These are phyloP conservation scores for Propithecus deckenii DNA, from an alignment of 2,797 vertebrate genomes.

Conservation along the genomic window DNA sequence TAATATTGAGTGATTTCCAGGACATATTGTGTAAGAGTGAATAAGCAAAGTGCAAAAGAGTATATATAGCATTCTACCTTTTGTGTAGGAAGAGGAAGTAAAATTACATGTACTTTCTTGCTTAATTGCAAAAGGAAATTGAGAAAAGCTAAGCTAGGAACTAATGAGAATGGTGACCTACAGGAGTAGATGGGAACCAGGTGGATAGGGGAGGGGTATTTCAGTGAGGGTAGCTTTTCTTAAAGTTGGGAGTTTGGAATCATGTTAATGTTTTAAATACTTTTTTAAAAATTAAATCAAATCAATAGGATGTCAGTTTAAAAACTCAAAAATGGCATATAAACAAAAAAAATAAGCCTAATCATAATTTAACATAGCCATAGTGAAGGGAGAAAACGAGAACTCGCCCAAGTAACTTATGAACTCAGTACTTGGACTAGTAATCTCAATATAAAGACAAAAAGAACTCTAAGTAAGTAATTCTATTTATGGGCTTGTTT, in stretches of 20 bases:
- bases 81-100: conserved; percentile 34
- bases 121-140: background rate
- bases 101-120: background rate
- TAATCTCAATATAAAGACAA: background rate
- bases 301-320: background rate
- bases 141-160: background rate
- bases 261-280: background rate
- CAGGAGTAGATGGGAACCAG: background rate
- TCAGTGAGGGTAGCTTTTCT: background rate
- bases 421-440: background rate
- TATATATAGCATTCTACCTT: background rate
- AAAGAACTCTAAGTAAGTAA: background rate
- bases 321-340: background rate
- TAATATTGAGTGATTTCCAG: background rate
- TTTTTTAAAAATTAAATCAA: background rate
- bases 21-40: background rate
- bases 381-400: background rate
- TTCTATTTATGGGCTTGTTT: background rate
- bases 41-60: background rate
- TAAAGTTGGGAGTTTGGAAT: background rate
- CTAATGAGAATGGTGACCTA: background rate
- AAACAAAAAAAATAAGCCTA: background rate
- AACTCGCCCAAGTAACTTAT: background rate
- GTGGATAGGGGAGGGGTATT: background rate
- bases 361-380: background rate